phyloP scores from a whole-genome alignment of 2,888 invertebrate genomes.

The Antitype chi region DNA sequence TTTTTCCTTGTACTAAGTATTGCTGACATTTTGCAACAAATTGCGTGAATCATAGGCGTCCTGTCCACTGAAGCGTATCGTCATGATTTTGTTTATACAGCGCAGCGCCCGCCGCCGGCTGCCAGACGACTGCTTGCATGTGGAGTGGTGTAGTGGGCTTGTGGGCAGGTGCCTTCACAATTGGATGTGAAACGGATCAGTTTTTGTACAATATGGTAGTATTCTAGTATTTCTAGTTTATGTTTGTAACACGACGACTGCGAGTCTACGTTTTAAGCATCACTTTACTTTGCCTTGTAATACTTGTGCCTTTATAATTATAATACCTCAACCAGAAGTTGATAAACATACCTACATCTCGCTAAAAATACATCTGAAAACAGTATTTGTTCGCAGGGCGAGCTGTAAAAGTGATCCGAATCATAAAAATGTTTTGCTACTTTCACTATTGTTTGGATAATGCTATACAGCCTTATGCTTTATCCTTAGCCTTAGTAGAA shows the following conservation, averaged over 20 bases:
- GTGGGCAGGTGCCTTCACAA: slow-evolving; percentile 37
- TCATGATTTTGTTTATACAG: slow-evolving; percentile 20
- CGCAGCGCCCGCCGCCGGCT: background rate
- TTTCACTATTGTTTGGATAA: background rate
- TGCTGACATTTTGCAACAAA: background rate
- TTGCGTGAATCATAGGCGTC: slow-evolving; percentile 11
- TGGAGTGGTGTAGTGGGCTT: slow-evolving; percentile 21
- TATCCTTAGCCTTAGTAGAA: no score
- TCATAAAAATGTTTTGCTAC: background rate
- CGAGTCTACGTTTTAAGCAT: background rate
- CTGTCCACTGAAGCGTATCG: slow-evolving; percentile 25
- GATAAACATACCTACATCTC: no score
- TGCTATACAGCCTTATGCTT: background rate
- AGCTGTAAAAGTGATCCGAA: background rate
- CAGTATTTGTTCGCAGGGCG: background rate
- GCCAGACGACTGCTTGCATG: background rate
- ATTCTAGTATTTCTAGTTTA: background rate
- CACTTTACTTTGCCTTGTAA: background rate
- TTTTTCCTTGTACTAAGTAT: slow-evolving; percentile 15
- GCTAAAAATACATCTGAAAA: background rate
- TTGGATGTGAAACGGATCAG: slow-evolving; percentile 17
- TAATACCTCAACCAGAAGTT: background rate
- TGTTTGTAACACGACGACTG: background rate
- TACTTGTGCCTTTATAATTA: no score
- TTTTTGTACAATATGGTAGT: slow-evolving; percentile 22